Percentiles rank a stretch among this genome's conserved stretches.
Evolutionary conservation across 2,888 invertebrate genomes (phyloP).

Genomic region (Oligia strigilis): DNA sequence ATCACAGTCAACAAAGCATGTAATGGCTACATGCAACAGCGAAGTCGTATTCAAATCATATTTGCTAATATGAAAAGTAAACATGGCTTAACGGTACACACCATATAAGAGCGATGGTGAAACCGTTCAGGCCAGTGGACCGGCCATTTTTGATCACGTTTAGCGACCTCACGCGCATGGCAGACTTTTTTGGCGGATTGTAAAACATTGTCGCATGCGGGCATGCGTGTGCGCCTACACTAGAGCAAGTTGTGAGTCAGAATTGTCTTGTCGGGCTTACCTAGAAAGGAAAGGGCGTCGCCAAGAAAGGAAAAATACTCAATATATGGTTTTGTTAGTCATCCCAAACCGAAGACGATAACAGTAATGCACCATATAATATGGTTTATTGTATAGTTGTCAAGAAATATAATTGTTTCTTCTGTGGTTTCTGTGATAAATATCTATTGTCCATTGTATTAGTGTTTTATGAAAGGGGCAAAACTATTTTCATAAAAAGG

Average conservation of each 20-base stretch:
- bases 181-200: conserved; percentile 59
- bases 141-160: conserved; percentile 67
- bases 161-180: conserved; percentile 52
- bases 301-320: conserved; percentile 42
- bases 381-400: conserved; percentile 3
- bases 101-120: conserved; percentile 74
- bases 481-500: neutral
- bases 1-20: conserved; percentile 41
- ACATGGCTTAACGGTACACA: conserved; percentile 74
- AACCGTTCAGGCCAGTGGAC: conserved; percentile 76
- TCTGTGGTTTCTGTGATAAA: neutral
- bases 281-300: neutral
- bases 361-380: neutral
- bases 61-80: conserved; percentile 72
- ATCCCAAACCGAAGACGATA: conserved; percentile 15
- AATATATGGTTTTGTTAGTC: conserved; percentile 27
- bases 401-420: neutral
- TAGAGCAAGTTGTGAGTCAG: conserved; percentile 34
- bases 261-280: conserved; percentile 17
- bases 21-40: conserved; percentile 49
- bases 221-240: conserved; percentile 32
- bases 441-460: neutral
- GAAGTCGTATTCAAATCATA: conserved; percentile 62
- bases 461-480: neutral
- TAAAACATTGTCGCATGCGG: conserved; percentile 40